These are phyloP conservation scores for Parasteatoda lunata DNA, from an alignment of 2,888 invertebrate genomes.

Conservation along the genomic window DNA sequence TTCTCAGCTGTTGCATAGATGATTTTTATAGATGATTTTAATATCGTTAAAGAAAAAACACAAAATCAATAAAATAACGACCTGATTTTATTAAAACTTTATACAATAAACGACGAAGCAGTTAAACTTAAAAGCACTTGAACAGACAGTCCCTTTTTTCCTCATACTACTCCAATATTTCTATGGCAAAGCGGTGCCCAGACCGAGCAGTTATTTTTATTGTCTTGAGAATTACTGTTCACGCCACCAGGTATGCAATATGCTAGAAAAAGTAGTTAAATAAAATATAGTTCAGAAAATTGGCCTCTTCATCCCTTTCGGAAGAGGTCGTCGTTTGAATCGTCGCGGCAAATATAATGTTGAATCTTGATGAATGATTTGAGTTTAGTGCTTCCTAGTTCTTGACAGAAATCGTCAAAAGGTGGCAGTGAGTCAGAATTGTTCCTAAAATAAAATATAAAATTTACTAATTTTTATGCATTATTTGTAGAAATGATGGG, in stretches of 20 bases:
- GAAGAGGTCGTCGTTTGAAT: slow-evolving; percentile 63
- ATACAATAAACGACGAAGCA: neutral
- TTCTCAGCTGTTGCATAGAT: too few species aligned
- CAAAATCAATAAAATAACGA: too few species aligned
- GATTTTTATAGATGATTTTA: too few species aligned
- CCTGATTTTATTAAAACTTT: too few species aligned
- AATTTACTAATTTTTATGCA: too few species aligned
- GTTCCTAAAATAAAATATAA: slow-evolving; percentile 1
- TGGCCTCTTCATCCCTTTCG: slow-evolving; percentile 45
- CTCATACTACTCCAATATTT: neutral
- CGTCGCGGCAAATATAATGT: slow-evolving; percentile 60
- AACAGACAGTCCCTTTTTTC: neutral
- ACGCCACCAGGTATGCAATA: neutral
- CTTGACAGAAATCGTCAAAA: slow-evolving; percentile 54
- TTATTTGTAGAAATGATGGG: too few species aligned
- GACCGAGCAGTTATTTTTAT: neutral
- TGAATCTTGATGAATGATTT: slow-evolving; percentile 61
- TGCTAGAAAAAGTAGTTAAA: neutral
- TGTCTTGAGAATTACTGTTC: neutral
- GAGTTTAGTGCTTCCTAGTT: slow-evolving; percentile 31
- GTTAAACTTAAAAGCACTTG: neutral
- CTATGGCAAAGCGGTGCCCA: neutral
- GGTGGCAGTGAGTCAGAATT: slow-evolving; percentile 34
- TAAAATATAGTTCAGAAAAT: neutral
- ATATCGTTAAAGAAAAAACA: too few species aligned